Conservation (phyloP, 1,140 invertebrate species). For the Trichonephila clavata region DNA sequence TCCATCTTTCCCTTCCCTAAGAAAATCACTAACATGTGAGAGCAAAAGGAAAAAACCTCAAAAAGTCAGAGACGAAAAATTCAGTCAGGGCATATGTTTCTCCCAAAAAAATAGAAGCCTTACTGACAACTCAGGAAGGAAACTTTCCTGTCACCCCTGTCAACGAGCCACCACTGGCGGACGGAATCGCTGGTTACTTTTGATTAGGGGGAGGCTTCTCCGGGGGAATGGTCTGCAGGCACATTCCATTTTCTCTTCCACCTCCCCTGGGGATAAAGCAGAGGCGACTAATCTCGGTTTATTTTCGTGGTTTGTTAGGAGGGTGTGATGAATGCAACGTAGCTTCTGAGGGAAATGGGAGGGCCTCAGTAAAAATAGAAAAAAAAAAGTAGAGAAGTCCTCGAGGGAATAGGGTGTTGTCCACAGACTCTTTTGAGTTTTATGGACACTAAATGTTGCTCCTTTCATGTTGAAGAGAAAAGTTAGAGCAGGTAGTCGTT, state of each 20-base stretch:
- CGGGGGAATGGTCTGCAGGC: background rate
- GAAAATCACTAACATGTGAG: background rate
- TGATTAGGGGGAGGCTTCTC: background rate
- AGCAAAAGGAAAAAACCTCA: background rate
- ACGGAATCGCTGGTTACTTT: constrained; percentile 4
- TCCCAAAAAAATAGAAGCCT: background rate
- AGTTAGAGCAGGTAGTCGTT: background rate
- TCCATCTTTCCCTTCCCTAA: background rate
- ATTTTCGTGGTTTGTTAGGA: constrained; percentile 1
- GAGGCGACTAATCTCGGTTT: constrained; percentile 18
- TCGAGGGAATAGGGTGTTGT: background rate
- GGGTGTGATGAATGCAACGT: background rate
- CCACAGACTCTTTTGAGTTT: background rate
- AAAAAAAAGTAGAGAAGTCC: background rate
- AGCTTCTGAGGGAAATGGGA: background rate
- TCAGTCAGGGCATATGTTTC: background rate
- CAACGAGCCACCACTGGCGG: constrained; percentile 2
- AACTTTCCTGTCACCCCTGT: background rate
- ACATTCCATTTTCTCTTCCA: constrained; percentile 8
- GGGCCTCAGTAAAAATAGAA: background rate
- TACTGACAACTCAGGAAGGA: background rate
- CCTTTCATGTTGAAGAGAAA: background rate
- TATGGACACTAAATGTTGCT: background rate
- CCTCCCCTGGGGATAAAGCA: background rate
- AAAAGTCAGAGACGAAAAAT: background rate